Evolutionary conservation across 2,797 vertebrate species (phyloP).

Genomic region (Melanogrammus aeglefinus): DNA sequence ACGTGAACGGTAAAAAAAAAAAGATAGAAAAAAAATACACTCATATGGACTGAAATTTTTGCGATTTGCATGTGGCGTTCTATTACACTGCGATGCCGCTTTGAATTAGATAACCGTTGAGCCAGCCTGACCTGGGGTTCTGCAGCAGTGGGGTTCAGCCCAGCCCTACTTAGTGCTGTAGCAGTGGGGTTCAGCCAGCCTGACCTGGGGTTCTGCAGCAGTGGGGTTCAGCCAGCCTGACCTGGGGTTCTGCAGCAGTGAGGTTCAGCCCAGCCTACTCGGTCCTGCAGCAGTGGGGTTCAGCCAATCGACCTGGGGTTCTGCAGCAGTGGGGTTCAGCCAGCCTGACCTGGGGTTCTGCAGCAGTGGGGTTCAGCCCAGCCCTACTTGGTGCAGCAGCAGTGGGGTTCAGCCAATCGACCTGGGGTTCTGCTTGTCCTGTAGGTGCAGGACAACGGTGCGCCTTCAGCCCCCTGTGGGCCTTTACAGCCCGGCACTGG

Average conservation of each 20-base stretch:
- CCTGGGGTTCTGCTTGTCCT: not conserved
- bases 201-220: no score
- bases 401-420: not conserved
- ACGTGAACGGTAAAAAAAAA: no score
- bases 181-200: not conserved
- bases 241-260: not conserved
- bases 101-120: no score
- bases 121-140: not conserved
- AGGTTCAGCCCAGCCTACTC: not conserved
- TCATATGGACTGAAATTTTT: no score
- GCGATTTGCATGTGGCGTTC: no score
- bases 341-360: no score
- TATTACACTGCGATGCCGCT: no score
- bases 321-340: not conserved
- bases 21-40: no score
- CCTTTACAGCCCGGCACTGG: constrained; percentile 27
- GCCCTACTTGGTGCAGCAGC: not conserved
- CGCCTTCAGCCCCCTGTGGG: not conserved
- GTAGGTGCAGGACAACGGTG: constrained; percentile 19
- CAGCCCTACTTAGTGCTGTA: not conserved
- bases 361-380: constrained; percentile 1
- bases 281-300: not conserved
- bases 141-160: no score
- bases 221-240: no score
- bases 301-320: not conserved